Base-by-base conservation (phyloP, 2,888 invertebrate genomes). In the Portevinia maculata region DNA sequence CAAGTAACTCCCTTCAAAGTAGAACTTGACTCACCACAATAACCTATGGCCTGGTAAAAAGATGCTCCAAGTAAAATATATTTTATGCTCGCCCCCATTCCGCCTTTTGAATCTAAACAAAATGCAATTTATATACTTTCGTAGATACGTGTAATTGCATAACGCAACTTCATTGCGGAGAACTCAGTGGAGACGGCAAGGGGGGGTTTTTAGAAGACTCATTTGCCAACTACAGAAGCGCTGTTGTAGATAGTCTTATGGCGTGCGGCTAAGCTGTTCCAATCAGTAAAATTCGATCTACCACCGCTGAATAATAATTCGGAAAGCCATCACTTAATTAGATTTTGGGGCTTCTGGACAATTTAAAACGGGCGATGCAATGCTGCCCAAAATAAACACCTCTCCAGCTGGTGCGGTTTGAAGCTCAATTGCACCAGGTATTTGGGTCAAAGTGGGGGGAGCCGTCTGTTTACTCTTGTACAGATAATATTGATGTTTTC, bases 21-120 rank as follows among this genome's bases (percentile, higher is more conserved):
- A 71, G 55, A 71, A 71, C 57, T 78, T 59, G 57, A 70, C 70
- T 76, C 46, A 59, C 52, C 59, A 44, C 52, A 57, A 70, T 62
- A 64, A 46, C 57, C 67, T 55, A 55, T 48, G 48, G 48, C 30
- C 17, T 48, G 17, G 17, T 13, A 24, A n/a, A n/a, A 34, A 37
- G 11, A 53, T 55, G 44, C 44, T 8, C 5, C 8, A 15, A 11
- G 55, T 32, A 64, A 44, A 53, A 55, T 28, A 30, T 41, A 44
- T 55, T 60, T 48, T 53, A 17, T 13, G 39, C 34, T 70, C 64
- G 60, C 71, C 78, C 70, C 50, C 60, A 71, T 59, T 76, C 69
- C 81, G 70, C 81, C 76, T 67, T 78, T 37, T 55, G 24, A 78
- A 83, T 83, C 83, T 78, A 83, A 83, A 83, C 83, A 83, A 73